Conservation (phyloP, 2,888 invertebrate species). For the Steinernema scapterisci region DNA sequence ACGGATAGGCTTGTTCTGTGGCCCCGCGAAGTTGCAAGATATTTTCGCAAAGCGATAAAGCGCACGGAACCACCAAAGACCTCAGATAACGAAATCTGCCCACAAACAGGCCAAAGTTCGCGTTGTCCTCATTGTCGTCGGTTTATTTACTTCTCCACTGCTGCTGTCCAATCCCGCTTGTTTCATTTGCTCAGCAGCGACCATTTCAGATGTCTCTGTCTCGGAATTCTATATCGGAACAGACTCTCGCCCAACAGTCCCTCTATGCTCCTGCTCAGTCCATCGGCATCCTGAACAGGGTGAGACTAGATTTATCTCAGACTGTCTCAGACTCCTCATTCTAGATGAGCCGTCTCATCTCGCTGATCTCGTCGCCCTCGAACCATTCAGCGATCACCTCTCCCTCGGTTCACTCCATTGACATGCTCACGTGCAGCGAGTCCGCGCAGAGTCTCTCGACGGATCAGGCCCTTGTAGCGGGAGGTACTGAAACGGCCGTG, state of each 20-base stretch:
- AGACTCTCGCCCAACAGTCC: slow-evolving; percentile 22
- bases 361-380: slow-evolving; percentile 22
- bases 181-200: too few relatives aligned
- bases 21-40: too few relatives aligned
- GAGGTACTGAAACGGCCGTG: not conserved
- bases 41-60: too few relatives aligned
- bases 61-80: too few relatives aligned
- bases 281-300: slow-evolving; percentile 15
- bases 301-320: not conserved
- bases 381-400: slow-evolving; percentile 14
- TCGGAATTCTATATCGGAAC: slow-evolving; percentile 25
- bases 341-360: slow-evolving; percentile 20
- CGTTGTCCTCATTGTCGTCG: not conserved
- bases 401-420: slow-evolving; percentile 22
- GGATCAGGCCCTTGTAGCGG: not conserved
- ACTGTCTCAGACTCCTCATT: not conserved
- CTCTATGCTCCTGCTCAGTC: slow-evolving; percentile 21
- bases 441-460: slow-evolving; percentile 22
- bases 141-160: not conserved
- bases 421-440: slow-evolving; percentile 25
- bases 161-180: not conserved
- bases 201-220: slow-evolving; percentile 17
- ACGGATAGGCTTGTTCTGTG: too few relatives aligned
- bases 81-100: not conserved
- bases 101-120: not conserved